Percentiles rank a stretch among this genome's conserved stretches.
phyloP scores from a whole-genome alignment of 2,888 invertebrate genomes.

The Globia sparganii region DNA sequence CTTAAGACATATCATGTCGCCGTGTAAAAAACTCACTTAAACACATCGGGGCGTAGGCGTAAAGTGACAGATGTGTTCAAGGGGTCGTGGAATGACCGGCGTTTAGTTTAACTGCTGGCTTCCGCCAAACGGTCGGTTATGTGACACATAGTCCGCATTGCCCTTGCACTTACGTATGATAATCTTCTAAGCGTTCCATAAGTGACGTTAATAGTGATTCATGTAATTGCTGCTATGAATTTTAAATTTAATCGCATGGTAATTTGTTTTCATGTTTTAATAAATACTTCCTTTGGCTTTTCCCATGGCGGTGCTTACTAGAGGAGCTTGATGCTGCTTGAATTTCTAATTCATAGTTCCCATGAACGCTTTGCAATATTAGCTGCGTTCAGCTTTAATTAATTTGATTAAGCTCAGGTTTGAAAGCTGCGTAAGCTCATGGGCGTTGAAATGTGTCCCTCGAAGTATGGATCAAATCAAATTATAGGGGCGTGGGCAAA shows the following conservation, averaged over 20 bases:
- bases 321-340: slow-evolving; percentile 25
- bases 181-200: slow-evolving; percentile 51
- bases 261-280: slow-evolving; percentile 56
- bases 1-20: slow-evolving; percentile 80
- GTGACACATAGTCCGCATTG: slow-evolving; percentile 71
- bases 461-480: too few relatives aligned
- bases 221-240: slow-evolving; percentile 59
- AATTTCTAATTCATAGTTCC: slow-evolving; percentile 41
- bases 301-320: slow-evolving; percentile 45
- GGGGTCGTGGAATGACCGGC: slow-evolving; percentile 86
- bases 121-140: slow-evolving; percentile 81
- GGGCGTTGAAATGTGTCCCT: neutral
- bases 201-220: slow-evolving; percentile 53
- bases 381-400: slow-evolving; percentile 21
- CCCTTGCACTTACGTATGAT: slow-evolving; percentile 58
- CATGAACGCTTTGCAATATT: slow-evolving; percentile 31
- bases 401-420: slow-evolving; percentile 24
- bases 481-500: too few relatives aligned
- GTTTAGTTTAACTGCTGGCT: slow-evolving; percentile 87
- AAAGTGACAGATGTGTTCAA: slow-evolving; percentile 79
- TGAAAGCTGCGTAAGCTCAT: neutral
- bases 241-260: slow-evolving; percentile 55
- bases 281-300: slow-evolving; percentile 52
- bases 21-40: slow-evolving; percentile 78
- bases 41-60: slow-evolving; percentile 82